These are phyloP conservation scores for Cyanoliseus patagonus DNA, from an alignment of 2,113 vertebrate genomes.

Conservation along the genomic window DNA sequence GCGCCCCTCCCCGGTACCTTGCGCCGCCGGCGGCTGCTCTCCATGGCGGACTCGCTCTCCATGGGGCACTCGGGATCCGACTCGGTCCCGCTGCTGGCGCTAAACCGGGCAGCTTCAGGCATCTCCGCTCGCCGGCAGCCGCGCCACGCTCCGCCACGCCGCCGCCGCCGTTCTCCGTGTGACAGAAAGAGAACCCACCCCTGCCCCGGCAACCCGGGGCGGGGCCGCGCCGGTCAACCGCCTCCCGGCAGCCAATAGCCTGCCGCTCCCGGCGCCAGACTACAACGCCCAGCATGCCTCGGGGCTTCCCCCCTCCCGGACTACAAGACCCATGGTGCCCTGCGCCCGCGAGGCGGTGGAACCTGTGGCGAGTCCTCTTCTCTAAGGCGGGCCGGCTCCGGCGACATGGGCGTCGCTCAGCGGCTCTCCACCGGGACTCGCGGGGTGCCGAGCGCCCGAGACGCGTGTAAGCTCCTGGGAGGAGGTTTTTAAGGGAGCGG, in stretches of 20 bases:
- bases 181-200: not conserved
- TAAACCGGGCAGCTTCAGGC: conserved; percentile 2
- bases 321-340: not conserved
- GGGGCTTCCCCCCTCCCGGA: fast-evolving
- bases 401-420: fast-evolving
- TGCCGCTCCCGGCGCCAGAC: fast-evolving
- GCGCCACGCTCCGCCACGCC: not conserved
- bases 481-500: too few relatives aligned
- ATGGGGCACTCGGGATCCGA: conserved; percentile 18
- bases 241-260: not conserved
- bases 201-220: not conserved
- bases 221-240: fast-evolving
- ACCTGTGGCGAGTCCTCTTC: fast-evolving
- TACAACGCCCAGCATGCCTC: not conserved
- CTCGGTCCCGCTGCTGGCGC: not conserved
- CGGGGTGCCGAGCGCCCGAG: fast-evolving
- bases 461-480: too few relatives aligned
- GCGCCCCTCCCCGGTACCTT: not conserved
- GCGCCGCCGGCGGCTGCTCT: not conserved
- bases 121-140: not conserved
- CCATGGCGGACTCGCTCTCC: not conserved
- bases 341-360: fast-evolving
- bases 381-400: not conserved
- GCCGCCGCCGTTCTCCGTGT: not conserved
- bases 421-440: fast-evolving